These are phyloP conservation scores for Pseudomyrmex sp. DNA, from an alignment of 1,140 invertebrate species.

Conservation along the genomic window DNA sequence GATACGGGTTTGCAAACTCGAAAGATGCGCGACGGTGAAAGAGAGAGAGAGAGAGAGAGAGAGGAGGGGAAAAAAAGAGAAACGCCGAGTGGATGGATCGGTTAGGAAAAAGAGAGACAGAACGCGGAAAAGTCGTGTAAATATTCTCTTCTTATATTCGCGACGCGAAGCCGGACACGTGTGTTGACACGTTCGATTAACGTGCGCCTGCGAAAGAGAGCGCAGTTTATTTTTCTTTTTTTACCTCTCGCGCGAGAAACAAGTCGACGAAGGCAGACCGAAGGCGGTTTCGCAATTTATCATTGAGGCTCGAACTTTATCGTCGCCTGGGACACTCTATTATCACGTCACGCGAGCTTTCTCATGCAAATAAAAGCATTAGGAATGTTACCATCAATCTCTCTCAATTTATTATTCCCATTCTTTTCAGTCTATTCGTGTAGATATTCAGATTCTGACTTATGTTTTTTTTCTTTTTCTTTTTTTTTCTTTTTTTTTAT, in stretches of 20 bases:
- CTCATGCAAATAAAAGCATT: constrained; percentile 37
- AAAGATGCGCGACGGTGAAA: constrained; percentile 2
- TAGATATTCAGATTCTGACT: too few relatives aligned
- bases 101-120: constrained; percentile 11
- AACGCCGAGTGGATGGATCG: neutral
- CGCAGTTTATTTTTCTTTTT: neutral
- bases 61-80: neutral
- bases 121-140: constrained; percentile 54
- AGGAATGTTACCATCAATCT: constrained; percentile 44
- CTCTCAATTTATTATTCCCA: neutral
- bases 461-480: too few relatives aligned
- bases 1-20: constrained; percentile 72
- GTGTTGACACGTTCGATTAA: constrained; percentile 65
- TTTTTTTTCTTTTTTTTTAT: too few relatives aligned
- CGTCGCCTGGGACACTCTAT: neutral
- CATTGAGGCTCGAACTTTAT: neutral
- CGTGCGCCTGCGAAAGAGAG: constrained; percentile 15
- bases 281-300: constrained; percentile 29
- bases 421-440: constrained; percentile 8
- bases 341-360: constrained; percentile 37
- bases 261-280: neutral
- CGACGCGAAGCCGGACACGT: neutral
- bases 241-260: neutral
- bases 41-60: neutral
- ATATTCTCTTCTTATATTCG: constrained; percentile 58